Evolutionary conservation across 1,140 invertebrate species (phyloP).

Genomic region (Dendrolimus kikuchii): DNA sequence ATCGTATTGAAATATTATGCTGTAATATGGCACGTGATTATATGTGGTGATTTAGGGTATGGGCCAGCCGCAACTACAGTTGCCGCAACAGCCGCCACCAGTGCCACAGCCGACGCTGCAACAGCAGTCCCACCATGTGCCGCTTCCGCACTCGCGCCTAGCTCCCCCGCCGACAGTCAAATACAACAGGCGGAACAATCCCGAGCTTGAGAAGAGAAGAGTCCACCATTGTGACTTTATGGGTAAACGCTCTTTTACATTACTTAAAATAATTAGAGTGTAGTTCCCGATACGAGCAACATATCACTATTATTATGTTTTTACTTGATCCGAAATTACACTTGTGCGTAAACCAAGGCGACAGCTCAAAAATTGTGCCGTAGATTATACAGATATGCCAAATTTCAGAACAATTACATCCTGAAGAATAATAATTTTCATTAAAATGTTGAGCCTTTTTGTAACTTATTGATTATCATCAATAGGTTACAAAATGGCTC

Average conservation of each 20-base stretch:
- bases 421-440: too few species aligned
- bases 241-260: conserved; percentile 77
- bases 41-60: background rate
- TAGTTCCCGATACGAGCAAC: too few species aligned
- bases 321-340: too few species aligned
- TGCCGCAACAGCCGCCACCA: conserved; percentile 57
- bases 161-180: conserved; percentile 60
- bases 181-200: conserved; percentile 96
- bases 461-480: too few species aligned
- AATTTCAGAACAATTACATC: too few species aligned
- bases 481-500: too few species aligned
- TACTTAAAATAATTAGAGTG: background rate
- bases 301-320: background rate
- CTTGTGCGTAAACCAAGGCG: too few species aligned
- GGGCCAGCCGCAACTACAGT: conserved; percentile 32
- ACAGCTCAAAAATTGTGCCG: too few species aligned
- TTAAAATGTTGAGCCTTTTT: too few species aligned
- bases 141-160: conserved; percentile 48
- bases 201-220: conserved; percentile 93
- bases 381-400: too few species aligned
- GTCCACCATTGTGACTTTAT: conserved; percentile 97
- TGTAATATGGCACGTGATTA: too few species aligned
- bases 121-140: conserved; percentile 35
- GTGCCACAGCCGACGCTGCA: conserved; percentile 40
- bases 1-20: too few species aligned